Conservation (phyloP, 1,140 invertebrate species). For the Caenorhabditis elegans region WBcel235 BX284606.5:15416001-15416500, state of each 20-base stretch:
- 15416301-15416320: too few species aligned
- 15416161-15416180: slow-evolving; percentile 21
- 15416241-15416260: slow-evolving; percentile 26
- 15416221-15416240: not conserved
- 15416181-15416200: not conserved
- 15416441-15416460: too few species aligned
- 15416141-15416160: too few species aligned
- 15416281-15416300: not conserved
- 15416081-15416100: too few species aligned
- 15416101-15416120: too few species aligned
- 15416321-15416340: not conserved
- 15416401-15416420: not conserved
- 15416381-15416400: not conserved
- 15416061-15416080: too few species aligned
- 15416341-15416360: not conserved
- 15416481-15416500: too few species aligned
- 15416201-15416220: slow-evolving; percentile 13
- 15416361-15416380: not conserved
- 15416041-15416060: too few species aligned
- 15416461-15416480: too few species aligned
- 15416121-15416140: too few species aligned
- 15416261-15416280: slow-evolving; percentile 27
- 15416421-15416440: not conserved
- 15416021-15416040: too few species aligned
- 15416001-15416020: too few species aligned